Base-by-base conservation (phyloP, 2,797 vertebrate genomes). In the Lepus oiostolus region DNA sequence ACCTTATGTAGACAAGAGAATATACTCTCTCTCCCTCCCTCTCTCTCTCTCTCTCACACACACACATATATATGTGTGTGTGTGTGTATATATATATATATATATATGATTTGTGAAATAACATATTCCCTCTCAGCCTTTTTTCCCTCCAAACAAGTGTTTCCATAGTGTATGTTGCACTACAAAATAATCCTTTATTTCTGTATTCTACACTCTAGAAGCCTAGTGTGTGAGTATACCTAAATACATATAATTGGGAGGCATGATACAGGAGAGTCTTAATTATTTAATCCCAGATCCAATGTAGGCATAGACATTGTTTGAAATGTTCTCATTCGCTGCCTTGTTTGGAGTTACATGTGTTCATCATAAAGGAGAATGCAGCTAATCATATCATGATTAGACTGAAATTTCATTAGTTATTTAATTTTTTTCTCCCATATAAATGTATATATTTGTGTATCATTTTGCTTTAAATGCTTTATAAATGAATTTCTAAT, bases 401-500 rank as follows among this genome's bases (percentile, higher is more conserved):
- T 70, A 90, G 24, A 68, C 26, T 90, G 28, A 95, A 93, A 86
- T 85, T 80, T 2, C 13, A 82, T 63, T 58, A 32, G 24, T 70
- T 42, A 38, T 92, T 79, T 70, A 85, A 58, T 54, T 80, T 77
- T 88, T 92, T 63, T 47, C 24, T 92, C 12, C 67, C n/a, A 10
- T 35, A 62, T 65, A 70, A 62, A 70, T 88, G 17, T 79, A 13
- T 86, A 19, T 80, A 0, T 82, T 32, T 76, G 1, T 70, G 4
- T 85, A 35, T 76, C 60, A 76, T 62, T 32, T 80, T 88, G 54
- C 83, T 92, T 90, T 54, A 88, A 92, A 63, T 62, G n/a, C n/a
- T 72, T 89, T 77, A 30, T 62, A 88, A 94, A 62, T 90, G 38
- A 92, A 62, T 88, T 72, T 79, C 47, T 80, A 35, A 67, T 87